Evolutionary conservation across 2,888 invertebrate species (phyloP), one percentile per base, ranked within the genome.

Genomic region (Abrostola tripartita): DNA sequence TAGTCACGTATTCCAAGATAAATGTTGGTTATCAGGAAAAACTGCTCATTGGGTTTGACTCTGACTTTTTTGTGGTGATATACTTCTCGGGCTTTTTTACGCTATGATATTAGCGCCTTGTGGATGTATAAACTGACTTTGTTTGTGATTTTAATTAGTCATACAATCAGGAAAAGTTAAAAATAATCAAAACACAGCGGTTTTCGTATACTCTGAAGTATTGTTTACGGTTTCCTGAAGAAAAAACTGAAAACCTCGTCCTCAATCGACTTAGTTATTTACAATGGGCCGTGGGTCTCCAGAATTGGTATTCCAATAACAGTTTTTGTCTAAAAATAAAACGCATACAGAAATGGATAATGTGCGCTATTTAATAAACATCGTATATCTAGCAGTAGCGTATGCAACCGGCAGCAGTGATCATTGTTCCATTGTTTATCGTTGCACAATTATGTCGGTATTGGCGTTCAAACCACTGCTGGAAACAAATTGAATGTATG

Each of bases 401-500:
- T 66, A 71, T 71, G 74, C 76, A 76, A 65, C 69, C 76, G 71
- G 76, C 69, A 71, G 80, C 68, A 68, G 65, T 78, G 84, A 88
- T 87, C 85, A 90, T 90, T 86, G 88, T 86, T 85, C 87, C 86
- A 86, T 88, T 90, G 89, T 89, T 87, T 88, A 88, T 85, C 72
- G 79, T 81, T 83, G 81, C 85, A 85, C 85, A 87, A 87, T 88
- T 85, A 88, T 81, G 81, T 79, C 81, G 69, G 82, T 81, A 81
- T 84, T 82, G 81, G 70, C 74, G 71, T 71, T 71, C 74, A 78
- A 79, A 68, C 78, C 77, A 74, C 74, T 81, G 81, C 83, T 87
- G 85, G 85, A 89, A 90, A 90, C 88, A 89, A 92, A 92, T 92
- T 91, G 88, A 91, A 91, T 91, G 88, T 87, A 88, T 88, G 85